Base-by-base conservation (phyloP, 2,113 vertebrate genomes). In the Gavia stellata region DNA sequence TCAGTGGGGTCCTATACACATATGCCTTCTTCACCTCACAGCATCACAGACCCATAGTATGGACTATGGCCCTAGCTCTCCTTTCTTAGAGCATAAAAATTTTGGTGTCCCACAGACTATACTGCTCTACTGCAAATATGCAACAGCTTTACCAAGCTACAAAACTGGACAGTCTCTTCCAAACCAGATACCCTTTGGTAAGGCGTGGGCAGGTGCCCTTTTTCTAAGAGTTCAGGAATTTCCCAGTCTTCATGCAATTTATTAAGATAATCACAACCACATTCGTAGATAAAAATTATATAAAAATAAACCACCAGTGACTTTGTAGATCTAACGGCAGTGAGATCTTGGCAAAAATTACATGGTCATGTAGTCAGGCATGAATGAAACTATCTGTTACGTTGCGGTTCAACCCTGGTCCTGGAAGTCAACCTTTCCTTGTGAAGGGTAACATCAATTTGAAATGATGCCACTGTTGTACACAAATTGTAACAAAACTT, bases 61-160 rank as follows among this genome's bases (percentile, higher is more conserved):
- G 17, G 68, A 58, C 19, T 8, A 14, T 1, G 1, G 59, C 21
- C 36, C 14, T 5, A 42, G 36, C 17, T 66, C 59, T 74, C 21
- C 33, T 15, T 73, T 58, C 52, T 38, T 23, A 33, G 7, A 66
- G 5, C 26, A 59, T 10, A 44, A 58, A 36, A 33, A 18, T 33
- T 9, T 19, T 31, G 40, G n/a, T 29, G 12, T 47, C 14, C 56
- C 0, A 0, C n/a, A 49, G 17, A 63, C n/a, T 40, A 11, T 4
- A 10, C 13, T 4, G 47, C 40, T 23, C 40, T 55, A 7, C 49
- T 28, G 10, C 18, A 62, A 53, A 62, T 7, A 53, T 4, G 38
- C 45, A 70, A 10, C 52, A 36, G 18, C 49, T 80, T 40, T 20
- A 45, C 40, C 24, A 38, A 53, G 40, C 9, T 23, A 34, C 23